Evolutionary conservation across 2,888 invertebrate species (phyloP).

Genomic region (Magallana nippona): DNA sequence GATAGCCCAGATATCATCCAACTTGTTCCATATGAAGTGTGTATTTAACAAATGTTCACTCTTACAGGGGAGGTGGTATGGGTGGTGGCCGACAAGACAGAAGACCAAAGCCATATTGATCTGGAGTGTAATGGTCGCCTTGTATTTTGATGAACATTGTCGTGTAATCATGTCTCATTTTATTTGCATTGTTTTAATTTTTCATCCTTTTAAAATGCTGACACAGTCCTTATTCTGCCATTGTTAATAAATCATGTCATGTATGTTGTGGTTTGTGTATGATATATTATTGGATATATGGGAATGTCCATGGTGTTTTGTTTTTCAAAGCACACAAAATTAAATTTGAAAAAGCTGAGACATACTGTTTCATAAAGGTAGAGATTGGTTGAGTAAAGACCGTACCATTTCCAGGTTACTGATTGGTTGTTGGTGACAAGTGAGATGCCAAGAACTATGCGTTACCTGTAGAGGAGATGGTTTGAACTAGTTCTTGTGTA

Average conservation of each 20-base stretch:
- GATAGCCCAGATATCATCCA: no score
- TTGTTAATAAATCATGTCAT: slow-evolving; percentile 22
- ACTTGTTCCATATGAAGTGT: no score
- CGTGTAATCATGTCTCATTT: slow-evolving; percentile 20
- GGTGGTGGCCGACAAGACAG: slow-evolving; percentile 66
- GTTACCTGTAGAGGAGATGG: no score
- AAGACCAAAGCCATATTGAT: slow-evolving; percentile 69
- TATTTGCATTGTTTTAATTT: slow-evolving; percentile 1
- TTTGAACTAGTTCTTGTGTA: no score
- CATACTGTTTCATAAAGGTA: no score
- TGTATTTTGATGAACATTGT: slow-evolving; percentile 16
- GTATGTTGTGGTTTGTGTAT: not conserved
- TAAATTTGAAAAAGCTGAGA: no score
- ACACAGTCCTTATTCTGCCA: not conserved
- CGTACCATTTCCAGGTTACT: no score
- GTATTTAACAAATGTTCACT: no score
- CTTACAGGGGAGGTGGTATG: slow-evolving; percentile 39
- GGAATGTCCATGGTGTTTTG: not conserved
- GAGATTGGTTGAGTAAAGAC: no score
- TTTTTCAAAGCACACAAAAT: no score
- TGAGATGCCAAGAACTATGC: no score
- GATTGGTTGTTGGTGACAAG: no score
- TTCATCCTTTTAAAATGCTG: slow-evolving; percentile 16
- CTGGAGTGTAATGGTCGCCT: not conserved
- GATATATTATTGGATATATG: not conserved